Evolutionary conservation across 2,113 vertebrate genomes (phyloP).

Genomic region (Heloderma charlesbogerti): DNA sequence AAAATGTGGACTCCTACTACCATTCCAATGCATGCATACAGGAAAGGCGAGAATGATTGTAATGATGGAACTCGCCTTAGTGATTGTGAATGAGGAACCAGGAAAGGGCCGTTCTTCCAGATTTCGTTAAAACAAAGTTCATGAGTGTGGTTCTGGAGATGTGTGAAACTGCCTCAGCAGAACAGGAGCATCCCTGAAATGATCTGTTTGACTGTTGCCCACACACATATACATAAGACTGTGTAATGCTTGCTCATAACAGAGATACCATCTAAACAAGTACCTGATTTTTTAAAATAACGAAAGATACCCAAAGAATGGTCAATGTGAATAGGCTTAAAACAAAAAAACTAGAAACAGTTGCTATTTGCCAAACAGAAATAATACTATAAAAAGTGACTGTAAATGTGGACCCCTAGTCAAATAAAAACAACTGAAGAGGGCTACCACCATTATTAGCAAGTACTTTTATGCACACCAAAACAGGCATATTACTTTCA

Average conservation of each 20-base stretch:
- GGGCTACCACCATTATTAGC: not conserved
- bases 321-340: not conserved
- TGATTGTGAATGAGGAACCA: not conserved
- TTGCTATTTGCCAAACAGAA: not conserved
- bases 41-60: not conserved
- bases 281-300: not conserved
- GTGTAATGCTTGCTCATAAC: not conserved
- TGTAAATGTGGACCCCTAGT: not conserved
- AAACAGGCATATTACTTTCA: conserved; percentile 22
- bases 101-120: not conserved
- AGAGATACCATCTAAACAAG: not conserved
- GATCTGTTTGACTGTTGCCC: not conserved
- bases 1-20: not conserved
- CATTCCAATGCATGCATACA: not conserved
- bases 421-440: conserved; percentile 13
- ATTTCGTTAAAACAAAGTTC: not conserved
- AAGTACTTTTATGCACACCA: conserved; percentile 34
- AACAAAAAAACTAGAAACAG: not conserved
- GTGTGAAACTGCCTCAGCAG: not conserved
- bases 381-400: not conserved
- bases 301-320: not conserved
- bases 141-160: not conserved
- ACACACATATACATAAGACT: too few species aligned
- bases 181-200: not conserved
- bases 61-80: not conserved